Percentiles rank a stretch among this genome's conserved stretches.
These are phyloP conservation scores for Geotrypetes seraphini DNA, from an alignment of 2,797 vertebrate species.

Conservation along the genomic window DNA sequence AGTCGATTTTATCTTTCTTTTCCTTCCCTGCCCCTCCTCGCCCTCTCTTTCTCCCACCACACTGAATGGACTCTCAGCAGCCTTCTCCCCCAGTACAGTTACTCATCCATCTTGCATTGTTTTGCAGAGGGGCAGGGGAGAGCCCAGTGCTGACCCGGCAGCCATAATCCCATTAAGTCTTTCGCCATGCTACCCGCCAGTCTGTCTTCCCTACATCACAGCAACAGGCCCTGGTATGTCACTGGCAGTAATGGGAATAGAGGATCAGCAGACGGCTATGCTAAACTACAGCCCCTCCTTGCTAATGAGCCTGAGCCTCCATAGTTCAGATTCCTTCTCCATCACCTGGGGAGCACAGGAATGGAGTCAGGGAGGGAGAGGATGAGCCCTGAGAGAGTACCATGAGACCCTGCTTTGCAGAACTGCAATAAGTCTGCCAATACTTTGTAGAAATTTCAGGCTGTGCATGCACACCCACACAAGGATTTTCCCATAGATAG, in stretches of 20 bases:
- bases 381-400: too few species aligned
- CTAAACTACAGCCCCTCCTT: not conserved
- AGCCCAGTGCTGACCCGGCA: slow-evolving; percentile 14
- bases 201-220: slow-evolving; percentile 34
- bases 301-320: slow-evolving; percentile 13
- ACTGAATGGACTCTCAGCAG: not conserved
- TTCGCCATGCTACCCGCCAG: slow-evolving; percentile 23
- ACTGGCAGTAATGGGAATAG: slow-evolving; percentile 14
- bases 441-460: too few species aligned
- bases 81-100: slow-evolving; percentile 10
- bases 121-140: slow-evolving; percentile 12
- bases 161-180: slow-evolving; percentile 41
- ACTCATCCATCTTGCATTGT: slow-evolving; percentile 16
- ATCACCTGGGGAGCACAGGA: slow-evolving; percentile 24
- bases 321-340: slow-evolving; percentile 29
- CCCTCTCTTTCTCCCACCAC: too few species aligned
- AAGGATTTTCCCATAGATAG: too few species aligned
- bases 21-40: too few species aligned
- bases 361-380: too few species aligned
- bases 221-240: slow-evolving; percentile 50
- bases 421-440: too few species aligned
- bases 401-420: too few species aligned
- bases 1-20: too few species aligned
- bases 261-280: slow-evolving; percentile 3
- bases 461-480: too few species aligned